These are phyloP conservation scores for Micropoecilia bifurca DNA, from an alignment of 2,797 vertebrate species.

Conservation along the genomic window DNA sequence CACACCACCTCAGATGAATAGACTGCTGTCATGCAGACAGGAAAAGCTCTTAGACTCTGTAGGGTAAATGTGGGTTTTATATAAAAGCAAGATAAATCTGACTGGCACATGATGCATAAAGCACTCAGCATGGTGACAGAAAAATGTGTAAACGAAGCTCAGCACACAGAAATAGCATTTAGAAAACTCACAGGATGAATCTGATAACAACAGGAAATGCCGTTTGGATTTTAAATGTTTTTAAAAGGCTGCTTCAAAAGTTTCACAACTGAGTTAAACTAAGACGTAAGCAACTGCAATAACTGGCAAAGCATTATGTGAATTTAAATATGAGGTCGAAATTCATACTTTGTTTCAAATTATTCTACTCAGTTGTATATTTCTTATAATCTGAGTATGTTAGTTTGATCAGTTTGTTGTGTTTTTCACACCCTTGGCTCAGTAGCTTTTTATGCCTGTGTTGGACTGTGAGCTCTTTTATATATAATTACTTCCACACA, in stretches of 20 bases:
- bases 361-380: neutral
- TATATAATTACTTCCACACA: too few species aligned
- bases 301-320: neutral
- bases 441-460: too few species aligned
- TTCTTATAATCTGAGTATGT: neutral
- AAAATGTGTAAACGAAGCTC: slow-evolving; percentile 21
- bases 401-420: neutral
- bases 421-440: too few species aligned
- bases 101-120: slow-evolving; percentile 38
- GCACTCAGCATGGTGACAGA: slow-evolving; percentile 21
- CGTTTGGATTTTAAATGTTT: slow-evolving; percentile 23
- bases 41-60: slow-evolving; percentile 30
- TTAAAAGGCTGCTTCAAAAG: slow-evolving; percentile 31
- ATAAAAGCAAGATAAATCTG: slow-evolving; percentile 38
- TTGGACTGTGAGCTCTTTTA: too few species aligned
- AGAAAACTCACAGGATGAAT: slow-evolving; percentile 31
- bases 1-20: slow-evolving; percentile 48
- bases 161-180: slow-evolving; percentile 10
- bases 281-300: neutral
- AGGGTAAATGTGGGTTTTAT: slow-evolving; percentile 44
- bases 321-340: neutral
- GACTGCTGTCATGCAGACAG: slow-evolving; percentile 32
- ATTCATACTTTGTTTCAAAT: neutral
- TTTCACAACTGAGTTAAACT: slow-evolving; percentile 12
- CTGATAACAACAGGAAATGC: slow-evolving; percentile 43